phyloP scores from a whole-genome alignment of 2,113 vertebrate genomes.

The Talpa occidentalis region DNA sequence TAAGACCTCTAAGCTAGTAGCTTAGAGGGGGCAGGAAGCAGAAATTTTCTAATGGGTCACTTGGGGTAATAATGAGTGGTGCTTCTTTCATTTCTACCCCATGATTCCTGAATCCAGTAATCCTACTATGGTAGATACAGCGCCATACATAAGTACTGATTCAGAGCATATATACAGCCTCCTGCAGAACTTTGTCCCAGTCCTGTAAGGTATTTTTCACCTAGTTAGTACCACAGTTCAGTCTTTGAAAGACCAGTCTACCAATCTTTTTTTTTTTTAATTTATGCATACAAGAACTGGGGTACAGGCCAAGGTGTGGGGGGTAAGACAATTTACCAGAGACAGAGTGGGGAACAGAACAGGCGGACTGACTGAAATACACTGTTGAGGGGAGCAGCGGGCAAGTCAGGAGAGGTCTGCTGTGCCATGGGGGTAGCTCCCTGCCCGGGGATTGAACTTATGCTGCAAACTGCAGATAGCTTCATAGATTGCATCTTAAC shows the following conservation, averaged over 20 bases:
- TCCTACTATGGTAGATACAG: slow-evolving; percentile 12
- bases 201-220: neutral
- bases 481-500: too few relatives aligned
- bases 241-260: neutral
- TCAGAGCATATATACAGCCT: neutral
- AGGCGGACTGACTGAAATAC: too few relatives aligned
- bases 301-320: too few relatives aligned
- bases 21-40: slow-evolving; percentile 3
- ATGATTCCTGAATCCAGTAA: slow-evolving; percentile 4
- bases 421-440: too few relatives aligned
- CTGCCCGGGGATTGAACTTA: too few relatives aligned
- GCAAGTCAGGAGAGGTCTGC: too few relatives aligned
- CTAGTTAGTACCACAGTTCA: neutral
- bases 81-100: neutral
- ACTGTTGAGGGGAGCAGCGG: too few relatives aligned
- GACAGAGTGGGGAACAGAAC: too few relatives aligned
- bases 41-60: slow-evolving; percentile 19
- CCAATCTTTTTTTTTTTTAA: too few relatives aligned
- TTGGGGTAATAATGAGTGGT: neutral
- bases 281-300: too few relatives aligned
- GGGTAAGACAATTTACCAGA: too few relatives aligned
- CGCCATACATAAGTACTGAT: neutral
- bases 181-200: neutral
- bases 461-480: too few relatives aligned
- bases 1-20: slow-evolving; percentile 6